These are phyloP conservation scores for Tachina grossa DNA, from an alignment of 2,888 invertebrate species.

Conservation along the genomic window DNA sequence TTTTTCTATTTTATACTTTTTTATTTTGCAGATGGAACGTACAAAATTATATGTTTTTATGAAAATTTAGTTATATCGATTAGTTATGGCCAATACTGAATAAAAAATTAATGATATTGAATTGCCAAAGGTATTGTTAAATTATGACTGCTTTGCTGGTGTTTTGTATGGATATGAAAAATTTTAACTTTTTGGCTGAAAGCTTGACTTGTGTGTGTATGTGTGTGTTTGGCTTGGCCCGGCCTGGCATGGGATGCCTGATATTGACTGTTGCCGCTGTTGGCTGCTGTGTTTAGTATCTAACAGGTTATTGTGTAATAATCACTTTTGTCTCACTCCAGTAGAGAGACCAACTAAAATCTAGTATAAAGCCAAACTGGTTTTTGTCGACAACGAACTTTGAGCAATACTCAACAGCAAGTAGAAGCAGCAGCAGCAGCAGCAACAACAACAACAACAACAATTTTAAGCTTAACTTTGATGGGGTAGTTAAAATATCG, in stretches of 20 bases:
- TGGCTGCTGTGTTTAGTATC: constrained; percentile 61
- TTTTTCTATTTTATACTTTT: not conserved
- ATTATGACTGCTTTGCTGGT: constrained; percentile 44
- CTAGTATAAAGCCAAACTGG: constrained; percentile 53
- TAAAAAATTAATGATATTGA: constrained; percentile 65
- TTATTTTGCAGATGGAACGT: not conserved
- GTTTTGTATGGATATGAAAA: constrained; percentile 33
- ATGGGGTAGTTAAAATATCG: constrained; percentile 66
- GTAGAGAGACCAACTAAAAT: constrained; percentile 61
- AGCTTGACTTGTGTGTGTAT: constrained; percentile 29
- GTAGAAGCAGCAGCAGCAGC: constrained; percentile 17
- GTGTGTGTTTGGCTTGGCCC: constrained; percentile 19
- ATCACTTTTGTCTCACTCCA: constrained; percentile 65
- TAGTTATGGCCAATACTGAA: constrained; percentile 65
- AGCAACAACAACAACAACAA: constrained; percentile 60
- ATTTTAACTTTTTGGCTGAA: not conserved
- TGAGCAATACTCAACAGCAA: constrained; percentile 68
- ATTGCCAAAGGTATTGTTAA: constrained; percentile 66
- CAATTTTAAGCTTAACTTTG: constrained; percentile 69
- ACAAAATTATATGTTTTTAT: constrained; percentile 37
- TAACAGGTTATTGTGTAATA: constrained; percentile 72
- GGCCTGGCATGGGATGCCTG: constrained; percentile 40
- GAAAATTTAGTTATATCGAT: constrained; percentile 61
- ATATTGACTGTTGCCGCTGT: constrained; percentile 43
- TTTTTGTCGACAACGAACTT: constrained; percentile 69